phyloP scores from a whole-genome alignment of 2,797 vertebrate genomes.

The Sternarchorhynchus goeldii region DNA sequence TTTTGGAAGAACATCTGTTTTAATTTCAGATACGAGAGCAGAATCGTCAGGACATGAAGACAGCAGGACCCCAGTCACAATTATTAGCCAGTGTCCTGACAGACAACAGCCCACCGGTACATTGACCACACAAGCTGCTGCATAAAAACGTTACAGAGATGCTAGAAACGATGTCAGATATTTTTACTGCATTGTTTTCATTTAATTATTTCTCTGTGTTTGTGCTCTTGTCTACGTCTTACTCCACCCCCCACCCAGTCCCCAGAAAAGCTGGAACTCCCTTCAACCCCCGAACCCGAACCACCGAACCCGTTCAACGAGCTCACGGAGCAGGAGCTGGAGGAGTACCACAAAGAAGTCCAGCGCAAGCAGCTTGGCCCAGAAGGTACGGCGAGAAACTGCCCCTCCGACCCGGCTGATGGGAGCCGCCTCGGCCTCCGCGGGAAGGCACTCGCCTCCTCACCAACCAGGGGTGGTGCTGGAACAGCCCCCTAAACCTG shows the following conservation, averaged over 20 bases:
- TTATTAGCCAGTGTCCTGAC: slow-evolving; percentile 90
- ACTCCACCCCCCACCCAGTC: slow-evolving; percentile 72
- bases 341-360: slow-evolving; percentile 94
- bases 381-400: slow-evolving; percentile 74
- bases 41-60: slow-evolving; percentile 96
- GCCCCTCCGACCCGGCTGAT: too few relatives aligned
- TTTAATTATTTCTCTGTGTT: background rate
- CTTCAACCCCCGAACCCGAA: slow-evolving; percentile 78
- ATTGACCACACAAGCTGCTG: background rate
- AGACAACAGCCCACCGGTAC: slow-evolving; percentile 86
- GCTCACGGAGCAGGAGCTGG: slow-evolving; percentile 93
- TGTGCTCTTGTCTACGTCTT: slow-evolving; percentile 2
- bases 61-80: slow-evolving; percentile 93
- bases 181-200: background rate
- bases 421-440: too few relatives aligned
- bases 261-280: slow-evolving; percentile 74
- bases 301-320: slow-evolving; percentile 94
- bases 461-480: background rate
- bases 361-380: slow-evolving; percentile 85
- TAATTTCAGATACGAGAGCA: slow-evolving; percentile 88
- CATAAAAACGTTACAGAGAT: too few relatives aligned
- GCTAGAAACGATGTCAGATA: too few relatives aligned
- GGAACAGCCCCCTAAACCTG: background rate
- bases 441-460: background rate
- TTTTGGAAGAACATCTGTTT: background rate